These are phyloP conservation scores for Atopsyche davidsoni DNA, from an alignment of 1,140 invertebrate species.

Conservation along the genomic window DNA sequence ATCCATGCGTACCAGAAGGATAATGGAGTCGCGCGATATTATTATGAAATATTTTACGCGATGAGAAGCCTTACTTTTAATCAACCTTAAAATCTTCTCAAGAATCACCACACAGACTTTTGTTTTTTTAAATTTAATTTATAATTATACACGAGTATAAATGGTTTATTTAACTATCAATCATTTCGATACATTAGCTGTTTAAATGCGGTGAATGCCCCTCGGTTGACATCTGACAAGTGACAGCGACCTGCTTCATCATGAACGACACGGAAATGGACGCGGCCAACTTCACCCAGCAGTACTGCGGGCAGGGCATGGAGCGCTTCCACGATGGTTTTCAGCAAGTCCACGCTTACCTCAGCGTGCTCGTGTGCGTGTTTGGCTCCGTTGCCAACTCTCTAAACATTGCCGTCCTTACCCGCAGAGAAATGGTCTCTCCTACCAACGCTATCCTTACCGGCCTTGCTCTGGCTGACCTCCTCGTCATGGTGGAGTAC, in stretches of 20 bases:
- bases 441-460: conserved; percentile 81
- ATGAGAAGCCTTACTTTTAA: too few relatives aligned
- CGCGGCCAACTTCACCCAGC: conserved; percentile 40
- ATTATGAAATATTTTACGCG: too few relatives aligned
- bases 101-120: too few relatives aligned
- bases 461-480: conserved; percentile 84
- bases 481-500: conserved; percentile 90
- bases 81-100: too few relatives aligned
- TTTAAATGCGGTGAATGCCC: too few relatives aligned
- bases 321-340: conserved; percentile 44
- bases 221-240: too few relatives aligned
- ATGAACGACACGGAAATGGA: conserved; percentile 27
- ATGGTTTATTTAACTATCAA: too few relatives aligned
- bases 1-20: too few relatives aligned
- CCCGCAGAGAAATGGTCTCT: conserved; percentile 79
- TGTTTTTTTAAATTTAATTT: too few relatives aligned
- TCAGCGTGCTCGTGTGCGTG: conserved; percentile 66
- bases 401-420: conserved; percentile 91
- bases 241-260: conserved; percentile 3
- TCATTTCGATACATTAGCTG: too few relatives aligned
- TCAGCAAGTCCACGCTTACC: conserved; percentile 45
- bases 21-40: too few relatives aligned
- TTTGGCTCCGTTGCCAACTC: conserved; percentile 89
- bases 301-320: conserved; percentile 44
- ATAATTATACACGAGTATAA: too few relatives aligned